Percentiles rank a stretch among this genome's conserved stretches.
These are phyloP conservation scores for Zygogramma bicolorata DNA, from an alignment of 2,888 invertebrate species.

Conservation along the genomic window DNA sequence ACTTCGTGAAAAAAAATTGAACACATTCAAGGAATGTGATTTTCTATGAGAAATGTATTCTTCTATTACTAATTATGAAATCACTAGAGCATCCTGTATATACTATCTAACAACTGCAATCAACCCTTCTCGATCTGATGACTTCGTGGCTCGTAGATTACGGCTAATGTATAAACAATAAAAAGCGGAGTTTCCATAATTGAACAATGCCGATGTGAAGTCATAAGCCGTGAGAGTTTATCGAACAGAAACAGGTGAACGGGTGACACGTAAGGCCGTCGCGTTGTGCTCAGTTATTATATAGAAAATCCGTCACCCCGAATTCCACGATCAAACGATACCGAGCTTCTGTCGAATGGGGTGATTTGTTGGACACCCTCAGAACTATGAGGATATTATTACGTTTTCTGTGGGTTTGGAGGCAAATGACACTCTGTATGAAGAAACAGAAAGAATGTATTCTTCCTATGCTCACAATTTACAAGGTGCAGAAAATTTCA, in stretches of 20 bases:
- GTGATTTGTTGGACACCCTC: not conserved
- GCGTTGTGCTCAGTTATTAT: conserved; percentile 55
- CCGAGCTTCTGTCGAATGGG: conserved; percentile 33
- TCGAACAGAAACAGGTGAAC: conserved; percentile 62
- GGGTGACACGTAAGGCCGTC: conserved; percentile 59
- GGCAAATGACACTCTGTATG: too few relatives aligned
- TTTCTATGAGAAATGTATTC: too few relatives aligned
- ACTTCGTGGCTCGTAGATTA: conserved; percentile 12
- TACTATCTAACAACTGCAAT: not conserved
- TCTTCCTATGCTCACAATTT: too few relatives aligned
- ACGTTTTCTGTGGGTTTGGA: too few relatives aligned
- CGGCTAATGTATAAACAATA: conserved; percentile 42
- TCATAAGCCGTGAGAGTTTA: conserved; percentile 64
- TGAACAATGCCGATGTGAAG: conserved; percentile 50
- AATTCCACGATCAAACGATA: conserved; percentile 49
- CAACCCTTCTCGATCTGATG: conserved; percentile 8
- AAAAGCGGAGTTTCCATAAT: conserved; percentile 41
- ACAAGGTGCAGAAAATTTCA: too few relatives aligned
- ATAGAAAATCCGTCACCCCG: conserved; percentile 54
- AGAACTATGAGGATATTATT: not conserved
- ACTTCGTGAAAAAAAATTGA: too few relatives aligned
- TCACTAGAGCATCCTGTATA: too few relatives aligned
- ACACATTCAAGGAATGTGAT: too few relatives aligned
- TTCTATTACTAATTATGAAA: too few relatives aligned
- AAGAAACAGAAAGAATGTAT: too few relatives aligned